A percentile compares a stretch with the other conserved stretches of the same genome.
Evolutionary conservation across 2,888 invertebrate species (phyloP).

Genomic region (Andricus curvator): DNA sequence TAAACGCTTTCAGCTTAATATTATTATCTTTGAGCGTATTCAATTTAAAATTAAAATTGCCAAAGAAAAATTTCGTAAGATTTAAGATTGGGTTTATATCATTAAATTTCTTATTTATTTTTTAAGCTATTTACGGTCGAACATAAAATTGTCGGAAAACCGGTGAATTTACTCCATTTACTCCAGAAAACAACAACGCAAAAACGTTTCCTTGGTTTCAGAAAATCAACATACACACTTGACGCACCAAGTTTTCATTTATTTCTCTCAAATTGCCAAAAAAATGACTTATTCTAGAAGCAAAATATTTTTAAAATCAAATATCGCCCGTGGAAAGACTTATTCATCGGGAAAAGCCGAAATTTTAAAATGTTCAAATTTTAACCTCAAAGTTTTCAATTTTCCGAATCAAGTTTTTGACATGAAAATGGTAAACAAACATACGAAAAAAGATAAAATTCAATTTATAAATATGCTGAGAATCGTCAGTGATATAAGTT

Average conservation of each 20-base stretch:
- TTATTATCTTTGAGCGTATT: too few species aligned
- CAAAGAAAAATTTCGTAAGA: too few species aligned
- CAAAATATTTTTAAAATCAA: background rate
- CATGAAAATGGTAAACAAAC: background rate
- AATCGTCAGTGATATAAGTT: background rate
- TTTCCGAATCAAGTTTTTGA: background rate
- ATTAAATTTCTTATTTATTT: too few species aligned
- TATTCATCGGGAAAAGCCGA: background rate
- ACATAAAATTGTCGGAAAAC: too few species aligned
- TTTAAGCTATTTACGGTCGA: too few species aligned
- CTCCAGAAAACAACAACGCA: too few species aligned
- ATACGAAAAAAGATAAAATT: background rate
- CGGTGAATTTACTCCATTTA: too few species aligned
- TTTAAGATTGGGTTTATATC: too few species aligned
- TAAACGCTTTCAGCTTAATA: too few species aligned
- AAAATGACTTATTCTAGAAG: background rate
- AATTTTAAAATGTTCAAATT: background rate
- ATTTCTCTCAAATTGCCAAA: background rate
- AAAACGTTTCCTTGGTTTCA: too few species aligned
- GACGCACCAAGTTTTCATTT: background rate
- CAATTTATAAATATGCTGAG: background rate
- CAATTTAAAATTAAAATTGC: too few species aligned
- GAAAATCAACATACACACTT: background rate
- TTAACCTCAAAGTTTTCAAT: background rate
- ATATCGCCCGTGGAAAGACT: background rate